A percentile compares a stretch with the other conserved stretches of the same genome.
Evolutionary conservation across 2,888 invertebrate genomes (phyloP).

Genomic region (Coecobrya sp.): DNA sequence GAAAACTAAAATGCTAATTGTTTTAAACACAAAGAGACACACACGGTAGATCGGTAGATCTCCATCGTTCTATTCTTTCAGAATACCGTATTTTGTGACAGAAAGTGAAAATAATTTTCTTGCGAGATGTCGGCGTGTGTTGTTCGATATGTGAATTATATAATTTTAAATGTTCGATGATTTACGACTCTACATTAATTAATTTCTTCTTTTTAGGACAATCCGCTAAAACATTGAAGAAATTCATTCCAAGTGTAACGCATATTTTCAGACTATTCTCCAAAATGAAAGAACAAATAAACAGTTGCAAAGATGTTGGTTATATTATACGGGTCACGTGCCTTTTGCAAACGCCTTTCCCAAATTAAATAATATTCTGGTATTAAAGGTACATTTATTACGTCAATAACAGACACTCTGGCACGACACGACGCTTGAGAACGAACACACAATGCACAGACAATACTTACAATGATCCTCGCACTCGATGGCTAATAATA

Average conservation of each 20-base stretch:
- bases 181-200: no score
- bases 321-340: neutral
- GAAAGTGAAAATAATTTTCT: neutral
- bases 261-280: constrained; percentile 50
- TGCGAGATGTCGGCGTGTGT: neutral
- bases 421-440: constrained; percentile 11
- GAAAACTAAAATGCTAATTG: neutral
- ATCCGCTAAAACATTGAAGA: neutral
- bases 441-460: constrained; percentile 29
- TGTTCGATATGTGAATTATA: neutral
- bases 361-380: neutral
- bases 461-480: constrained; percentile 13
- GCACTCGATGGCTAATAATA: neutral
- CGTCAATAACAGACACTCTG: neutral
- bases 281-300: constrained; percentile 70
- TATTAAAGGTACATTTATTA: constrained; percentile 29
- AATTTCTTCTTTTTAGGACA: neutral
- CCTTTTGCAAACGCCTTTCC: neutral
- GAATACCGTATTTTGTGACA: neutral
- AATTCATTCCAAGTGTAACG: neutral
- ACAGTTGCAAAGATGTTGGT: neutral
- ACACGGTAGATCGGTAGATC: neutral
- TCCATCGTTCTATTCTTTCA: neutral
- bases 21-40: neutral
- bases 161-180: neutral